A percentile compares a stretch with the other conserved stretches of the same genome.
Evolutionary conservation across 2,888 invertebrate species (phyloP).

Genomic region (Melitaea athalia): DNA sequence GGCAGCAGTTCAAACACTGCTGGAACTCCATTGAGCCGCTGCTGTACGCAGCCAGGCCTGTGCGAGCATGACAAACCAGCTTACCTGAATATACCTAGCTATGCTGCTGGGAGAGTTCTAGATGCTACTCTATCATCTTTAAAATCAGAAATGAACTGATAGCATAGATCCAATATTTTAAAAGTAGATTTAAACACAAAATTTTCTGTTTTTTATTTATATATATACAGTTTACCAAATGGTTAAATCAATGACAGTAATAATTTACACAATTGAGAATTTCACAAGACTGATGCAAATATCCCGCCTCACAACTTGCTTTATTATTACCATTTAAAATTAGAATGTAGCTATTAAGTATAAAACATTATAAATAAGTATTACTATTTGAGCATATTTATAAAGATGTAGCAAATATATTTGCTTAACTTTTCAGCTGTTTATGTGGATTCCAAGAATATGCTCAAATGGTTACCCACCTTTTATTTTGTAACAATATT

Average conservation of each 20-base stretch:
- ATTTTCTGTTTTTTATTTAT: constrained; percentile 50
- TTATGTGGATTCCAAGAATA: constrained; percentile 42
- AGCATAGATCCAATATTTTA: constrained; percentile 31
- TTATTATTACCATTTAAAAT: constrained; percentile 81
- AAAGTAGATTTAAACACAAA: constrained; percentile 28
- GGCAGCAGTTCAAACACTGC: constrained; percentile 52
- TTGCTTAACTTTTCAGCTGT: constrained; percentile 13
- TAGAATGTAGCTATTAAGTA: constrained; percentile 73
- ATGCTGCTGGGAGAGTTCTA: constrained; percentile 72
- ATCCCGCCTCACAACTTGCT: constrained; percentile 83
- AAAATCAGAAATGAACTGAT: constrained; percentile 79
- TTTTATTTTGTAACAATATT: constrained; percentile 54
- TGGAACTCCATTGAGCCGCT: constrained; percentile 58
- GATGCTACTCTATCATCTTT: constrained; percentile 76
- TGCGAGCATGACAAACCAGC: constrained; percentile 81
- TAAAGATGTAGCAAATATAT: constrained; percentile 15
- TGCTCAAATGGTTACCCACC: constrained; percentile 61
- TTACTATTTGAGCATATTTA: constrained; percentile 64
- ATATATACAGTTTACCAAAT: constrained; percentile 76
- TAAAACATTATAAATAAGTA: constrained; percentile 60
- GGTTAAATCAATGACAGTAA: constrained; percentile 73
- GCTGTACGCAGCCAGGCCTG: constrained; percentile 75
- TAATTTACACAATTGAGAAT: constrained; percentile 79
- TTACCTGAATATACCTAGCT: constrained; percentile 78
- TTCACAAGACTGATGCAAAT: constrained; percentile 83